phyloP scores from a whole-genome alignment of 2,113 vertebrate species.

The Eclectus roratus region DNA sequence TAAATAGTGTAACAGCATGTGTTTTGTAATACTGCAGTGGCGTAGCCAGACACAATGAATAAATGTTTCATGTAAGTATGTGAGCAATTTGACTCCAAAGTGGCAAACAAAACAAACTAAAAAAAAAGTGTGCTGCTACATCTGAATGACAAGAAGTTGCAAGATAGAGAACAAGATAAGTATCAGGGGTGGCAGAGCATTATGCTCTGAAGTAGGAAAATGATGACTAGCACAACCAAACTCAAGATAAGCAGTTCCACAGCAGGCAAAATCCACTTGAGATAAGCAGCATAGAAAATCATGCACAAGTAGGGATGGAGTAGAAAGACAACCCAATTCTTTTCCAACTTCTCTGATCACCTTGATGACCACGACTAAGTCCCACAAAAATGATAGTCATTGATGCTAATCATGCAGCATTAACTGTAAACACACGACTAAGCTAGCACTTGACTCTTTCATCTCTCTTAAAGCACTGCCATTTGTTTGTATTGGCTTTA shows the following conservation, averaged over 20 bases:
- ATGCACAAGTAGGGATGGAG: not conserved
- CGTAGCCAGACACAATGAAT: not conserved
- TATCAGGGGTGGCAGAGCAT: not conserved
- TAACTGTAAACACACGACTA: accelerated
- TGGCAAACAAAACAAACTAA: not conserved
- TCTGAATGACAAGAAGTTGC: not conserved
- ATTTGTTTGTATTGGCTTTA: not conserved
- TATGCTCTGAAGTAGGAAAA: not conserved
- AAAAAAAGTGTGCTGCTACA: not conserved
- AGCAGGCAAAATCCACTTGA: not conserved
- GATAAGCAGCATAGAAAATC: not conserved
- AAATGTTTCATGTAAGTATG: not conserved
- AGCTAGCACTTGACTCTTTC: not conserved
- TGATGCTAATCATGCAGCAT: not conserved
- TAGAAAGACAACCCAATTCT: not conserved
- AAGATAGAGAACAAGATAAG: not conserved
- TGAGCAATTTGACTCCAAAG: not conserved
- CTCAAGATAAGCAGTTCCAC: not conserved
- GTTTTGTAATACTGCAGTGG: not conserved
- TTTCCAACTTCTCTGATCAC: not conserved
- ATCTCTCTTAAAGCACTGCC: not conserved
- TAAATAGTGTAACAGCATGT: not conserved
- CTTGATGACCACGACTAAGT: not conserved
- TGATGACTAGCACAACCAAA: not conserved
- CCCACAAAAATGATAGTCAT: accelerated